Conservation (phyloP, 2,797 vertebrate species). For the Myripristis murdjan region DNA sequence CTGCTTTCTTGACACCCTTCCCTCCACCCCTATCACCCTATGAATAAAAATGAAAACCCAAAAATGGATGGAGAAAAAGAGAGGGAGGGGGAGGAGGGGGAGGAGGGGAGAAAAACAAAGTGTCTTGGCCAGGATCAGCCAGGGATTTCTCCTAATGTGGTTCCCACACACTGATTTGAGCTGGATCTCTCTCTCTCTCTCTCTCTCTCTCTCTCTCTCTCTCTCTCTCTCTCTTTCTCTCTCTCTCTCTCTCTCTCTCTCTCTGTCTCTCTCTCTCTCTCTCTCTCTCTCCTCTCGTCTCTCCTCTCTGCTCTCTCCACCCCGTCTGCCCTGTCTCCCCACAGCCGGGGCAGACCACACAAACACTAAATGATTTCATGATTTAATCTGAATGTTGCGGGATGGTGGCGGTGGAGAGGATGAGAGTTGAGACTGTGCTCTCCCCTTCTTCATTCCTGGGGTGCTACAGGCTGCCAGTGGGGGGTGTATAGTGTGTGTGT, state of each 20-base stretch:
- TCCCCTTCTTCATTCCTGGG: slow-evolving; percentile 48
- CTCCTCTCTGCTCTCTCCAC: no score
- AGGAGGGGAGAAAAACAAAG: slow-evolving; percentile 82
- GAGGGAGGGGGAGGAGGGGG: slow-evolving; percentile 73
- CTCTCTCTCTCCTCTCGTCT: no score
- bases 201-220: slow-evolving; percentile 81
- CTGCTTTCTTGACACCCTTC: slow-evolving; percentile 88
- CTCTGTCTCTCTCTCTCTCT: slow-evolving; percentile 84
- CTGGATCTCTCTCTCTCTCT: slow-evolving; percentile 81
- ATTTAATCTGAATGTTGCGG: slow-evolving; percentile 60
- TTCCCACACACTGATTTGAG: slow-evolving; percentile 97
- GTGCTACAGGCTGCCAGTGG: slow-evolving; percentile 23
- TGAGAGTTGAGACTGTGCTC: slow-evolving; percentile 61
- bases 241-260: slow-evolving; percentile 81
- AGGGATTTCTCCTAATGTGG: slow-evolving; percentile 90
- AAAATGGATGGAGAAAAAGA: slow-evolving; percentile 90
- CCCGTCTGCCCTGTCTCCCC: no score
- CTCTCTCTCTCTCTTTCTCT: slow-evolving; percentile 83
- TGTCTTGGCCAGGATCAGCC: slow-evolving; percentile 90
- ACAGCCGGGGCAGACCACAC: slow-evolving; percentile 92
- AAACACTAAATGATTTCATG: slow-evolving; percentile 88
- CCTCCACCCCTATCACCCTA: slow-evolving; percentile 86
- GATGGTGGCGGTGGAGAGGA: slow-evolving; percentile 53
- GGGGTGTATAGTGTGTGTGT: no score
- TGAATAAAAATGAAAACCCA: slow-evolving; percentile 91